A percentile compares a stretch with the other conserved stretches of the same genome.
These are phyloP conservation scores for Aphelinus atriplicis DNA, from an alignment of 1,140 invertebrate genomes.

Conservation along the genomic window DNA sequence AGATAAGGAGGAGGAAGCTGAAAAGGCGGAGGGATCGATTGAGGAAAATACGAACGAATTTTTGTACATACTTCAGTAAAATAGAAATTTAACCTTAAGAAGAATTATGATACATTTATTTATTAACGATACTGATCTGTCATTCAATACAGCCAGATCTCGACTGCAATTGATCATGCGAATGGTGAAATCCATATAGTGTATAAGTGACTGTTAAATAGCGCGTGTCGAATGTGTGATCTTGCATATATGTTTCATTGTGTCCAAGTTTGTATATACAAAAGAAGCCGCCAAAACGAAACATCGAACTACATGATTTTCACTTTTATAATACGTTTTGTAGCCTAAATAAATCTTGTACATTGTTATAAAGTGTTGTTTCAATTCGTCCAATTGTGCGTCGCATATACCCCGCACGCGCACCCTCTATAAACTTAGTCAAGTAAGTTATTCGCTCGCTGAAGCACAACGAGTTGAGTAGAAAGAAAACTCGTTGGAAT, in stretches of 20 bases:
- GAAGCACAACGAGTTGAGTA: too few species aligned
- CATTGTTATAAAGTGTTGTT: slow-evolving; percentile 19
- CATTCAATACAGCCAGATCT: slow-evolving; percentile 23
- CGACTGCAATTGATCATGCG: neutral
- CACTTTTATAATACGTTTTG: slow-evolving; percentile 32
- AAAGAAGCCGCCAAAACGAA: slow-evolving; percentile 16
- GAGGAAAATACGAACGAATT: slow-evolving; percentile 13
- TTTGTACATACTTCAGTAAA: slow-evolving; percentile 37
- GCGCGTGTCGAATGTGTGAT: neutral
- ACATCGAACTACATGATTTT: slow-evolving; percentile 29
- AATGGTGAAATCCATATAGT: neutral
- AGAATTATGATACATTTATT: slow-evolving; percentile 15
- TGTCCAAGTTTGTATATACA: slow-evolving; percentile 25
- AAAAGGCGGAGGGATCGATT: neutral
- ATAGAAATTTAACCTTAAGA: neutral
- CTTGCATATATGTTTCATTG: neutral
- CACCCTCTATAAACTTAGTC: too few species aligned
- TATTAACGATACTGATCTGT: slow-evolving; percentile 19
- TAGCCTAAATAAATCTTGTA: slow-evolving; percentile 30
- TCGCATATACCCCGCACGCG: too few species aligned
- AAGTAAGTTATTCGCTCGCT: too few species aligned
- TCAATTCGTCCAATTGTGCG: neutral
- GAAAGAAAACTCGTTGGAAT: too few species aligned
- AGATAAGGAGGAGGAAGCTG: neutral
- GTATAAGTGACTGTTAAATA: neutral